Conservation (phyloP, 2,113 vertebrate species). For the Vanacampus margaritifer region DNA sequence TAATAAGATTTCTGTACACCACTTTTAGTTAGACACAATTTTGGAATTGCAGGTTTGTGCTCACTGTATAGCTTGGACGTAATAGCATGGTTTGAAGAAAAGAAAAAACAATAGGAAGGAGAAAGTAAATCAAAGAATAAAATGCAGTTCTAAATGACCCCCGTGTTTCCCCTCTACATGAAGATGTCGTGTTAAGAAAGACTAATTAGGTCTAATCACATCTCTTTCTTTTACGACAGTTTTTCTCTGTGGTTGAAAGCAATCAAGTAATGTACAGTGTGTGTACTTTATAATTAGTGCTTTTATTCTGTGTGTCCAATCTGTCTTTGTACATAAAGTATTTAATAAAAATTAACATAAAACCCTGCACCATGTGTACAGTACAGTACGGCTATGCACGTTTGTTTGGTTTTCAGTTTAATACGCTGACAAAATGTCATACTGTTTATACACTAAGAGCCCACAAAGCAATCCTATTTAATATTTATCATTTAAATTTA, state of each 20-base stretch:
- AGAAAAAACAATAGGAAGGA: conserved; percentile 3
- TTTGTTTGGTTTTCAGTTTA: neutral
- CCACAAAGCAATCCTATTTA: conserved; percentile 80
- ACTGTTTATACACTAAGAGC: conserved; percentile 83
- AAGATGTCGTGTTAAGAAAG: conserved; percentile 76
- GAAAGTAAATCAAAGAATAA: neutral
- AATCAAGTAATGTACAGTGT: conserved; percentile 82
- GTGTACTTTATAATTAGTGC: conserved; percentile 87
- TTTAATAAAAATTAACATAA: conserved; percentile 89
- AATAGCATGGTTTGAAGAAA: conserved; percentile 7
- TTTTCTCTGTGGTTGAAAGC: conserved; percentile 82
- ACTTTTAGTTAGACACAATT: neutral
- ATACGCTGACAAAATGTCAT: conserved; percentile 17
- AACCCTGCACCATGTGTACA: conserved; percentile 94
- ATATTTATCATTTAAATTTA: conserved; percentile 90
- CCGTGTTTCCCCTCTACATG: conserved; percentile 69
- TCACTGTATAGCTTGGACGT: neutral
- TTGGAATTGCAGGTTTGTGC: conserved; percentile 4
- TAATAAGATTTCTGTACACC: neutral
- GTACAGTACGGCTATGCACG: conserved; percentile 74
- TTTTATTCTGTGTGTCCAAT: conserved; percentile 93
- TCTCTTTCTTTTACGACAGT: conserved; percentile 89
- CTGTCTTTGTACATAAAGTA: conserved; percentile 96
- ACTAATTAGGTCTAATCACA: conserved; percentile 79
- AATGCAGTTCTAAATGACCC: neutral